Base-by-base conservation (phyloP, 2,888 invertebrate genomes). In the Melinaea menophilus region DNA sequence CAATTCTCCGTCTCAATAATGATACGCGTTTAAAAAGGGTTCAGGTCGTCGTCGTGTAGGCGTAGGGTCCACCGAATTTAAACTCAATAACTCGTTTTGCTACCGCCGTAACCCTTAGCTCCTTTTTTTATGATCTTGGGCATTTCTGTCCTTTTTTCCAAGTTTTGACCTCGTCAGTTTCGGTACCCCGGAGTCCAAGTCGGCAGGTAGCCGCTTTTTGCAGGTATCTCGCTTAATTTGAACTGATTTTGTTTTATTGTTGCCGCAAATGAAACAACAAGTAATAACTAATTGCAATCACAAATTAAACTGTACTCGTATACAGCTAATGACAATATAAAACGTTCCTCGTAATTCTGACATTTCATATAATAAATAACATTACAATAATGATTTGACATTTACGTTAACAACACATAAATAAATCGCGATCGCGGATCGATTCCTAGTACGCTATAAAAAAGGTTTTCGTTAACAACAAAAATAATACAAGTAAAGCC, bases 51-150 rank as follows among this genome's bases (percentile, higher is more conserved):
- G 57, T 56, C 71, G 73, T 76, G 82, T 79, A 80, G 82, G 80
- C 79, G 83, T 79, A 77, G 75, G 77, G 74, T 76, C 79, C 76
- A 73, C 75, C 76, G 76, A 81, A 88, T 88, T 88, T 88, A 82
- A n/a, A n/a, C n/a, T n/a, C n/a, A 88, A 90, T 88, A 90, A 88
- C 89, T 84, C 78, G 89, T 88, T 89, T 83, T 76, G 83, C 85
- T 85, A 79, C 87, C 83, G 75, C 78, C 86, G 80, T 84, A 84
- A 82, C 80, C 85, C 80, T 82, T 76, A 75, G 74, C 64, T 80
- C 77, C 81, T 86, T 78, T 73, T 71, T 73, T 79, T 72, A 71
- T 69, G 71, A 68, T 67, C 70, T 57, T 67, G 63, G 73, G 71
- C 75, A 71, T 70, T 62, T 77, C 75, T 69, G 76, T 85, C 85